Evolutionary conservation across 1,140 invertebrate genomes (phyloP).

Genomic region (Nephotettix cincticeps): DNA sequence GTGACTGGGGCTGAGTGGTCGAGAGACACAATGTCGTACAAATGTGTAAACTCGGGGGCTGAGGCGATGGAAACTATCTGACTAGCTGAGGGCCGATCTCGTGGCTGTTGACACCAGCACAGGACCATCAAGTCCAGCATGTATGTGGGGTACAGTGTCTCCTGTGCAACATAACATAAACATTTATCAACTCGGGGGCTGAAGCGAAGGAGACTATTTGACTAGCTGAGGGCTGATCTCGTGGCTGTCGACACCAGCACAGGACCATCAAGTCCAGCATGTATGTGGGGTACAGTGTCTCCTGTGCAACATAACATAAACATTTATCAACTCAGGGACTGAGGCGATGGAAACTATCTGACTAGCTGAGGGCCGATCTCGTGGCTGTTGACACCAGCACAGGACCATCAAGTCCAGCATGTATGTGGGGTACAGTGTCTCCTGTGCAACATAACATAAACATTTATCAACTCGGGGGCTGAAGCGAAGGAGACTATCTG

Average conservation of each 20-base stretch:
- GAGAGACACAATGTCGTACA: conserved; percentile 76
- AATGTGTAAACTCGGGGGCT: conserved; percentile 89
- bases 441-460: conserved; percentile 42
- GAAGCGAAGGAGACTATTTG: conserved; percentile 90
- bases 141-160: conserved; percentile 83
- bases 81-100: conserved; percentile 85
- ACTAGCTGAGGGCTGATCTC: conserved; percentile 85
- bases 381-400: conserved; percentile 90
- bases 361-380: conserved; percentile 85
- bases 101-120: conserved; percentile 90
- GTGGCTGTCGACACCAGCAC: conserved; percentile 90
- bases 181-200: conserved; percentile 57
- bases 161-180: conserved; percentile 42
- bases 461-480: conserved; percentile 57
- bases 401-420: conserved; percentile 93
- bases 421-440: conserved; percentile 83
- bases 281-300: conserved; percentile 83
- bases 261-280: conserved; percentile 93
- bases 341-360: conserved; percentile 90
- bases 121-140: conserved; percentile 93
- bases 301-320: conserved; percentile 42
- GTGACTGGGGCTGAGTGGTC: conserved; percentile 59
- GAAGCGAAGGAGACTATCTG: conserved; percentile 90
- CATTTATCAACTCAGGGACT: conserved; percentile 57
- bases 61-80: conserved; percentile 90